Base-by-base conservation (phyloP, 2,888 invertebrate species). In the Deroplatys truncata region DNA sequence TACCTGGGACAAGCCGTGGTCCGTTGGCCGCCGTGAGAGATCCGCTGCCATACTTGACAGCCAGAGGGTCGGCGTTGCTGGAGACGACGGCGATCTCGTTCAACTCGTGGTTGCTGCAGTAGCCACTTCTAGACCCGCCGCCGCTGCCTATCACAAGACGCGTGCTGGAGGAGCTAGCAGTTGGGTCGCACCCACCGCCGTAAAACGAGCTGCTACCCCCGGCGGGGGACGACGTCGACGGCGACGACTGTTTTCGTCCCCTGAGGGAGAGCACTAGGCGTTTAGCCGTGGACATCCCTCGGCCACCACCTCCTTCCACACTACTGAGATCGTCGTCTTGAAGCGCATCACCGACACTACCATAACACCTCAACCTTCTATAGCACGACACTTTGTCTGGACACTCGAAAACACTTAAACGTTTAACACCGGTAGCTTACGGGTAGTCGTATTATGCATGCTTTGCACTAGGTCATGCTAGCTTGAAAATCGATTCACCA, bases 51-150 rank as follows among this genome's bases (percentile, higher is more conserved):
- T 95, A 95, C 92, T 94, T 95, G 91, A 94, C 94, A 92, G 94
- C 94, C 88, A 93, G 94, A 86, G 94, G 95, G 91, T 94, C 94
- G 85, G 94, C 94, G 92, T 94, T 94, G 91, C 94, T 93, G 87
- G 95, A 95, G 91, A 96, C 96, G 91, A 96, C 95, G 90, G 96
- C 95, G 92, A 96, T 96, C 93, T 96, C 96, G 92, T 96, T 96
- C 91, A 96, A 93, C 92, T 96, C 96, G 94, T 95, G 95, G 86
- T 93, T 93, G 91, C 93, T 93, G 90, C 92, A 93, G 35, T 93
- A 93, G 28, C 93, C 93, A 90, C 93, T 93, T 84, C 85, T 82
- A 72, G 86, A 82, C 84, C 84, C 56, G n/a, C 89, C 88, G 83
- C 88, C 84, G 82, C 90, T 86, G 28, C 86, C 90, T 86, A 85